Evolutionary conservation across 2,113 vertebrate genomes (phyloP).

Genomic region (Neolamprologus sp.): DNA sequence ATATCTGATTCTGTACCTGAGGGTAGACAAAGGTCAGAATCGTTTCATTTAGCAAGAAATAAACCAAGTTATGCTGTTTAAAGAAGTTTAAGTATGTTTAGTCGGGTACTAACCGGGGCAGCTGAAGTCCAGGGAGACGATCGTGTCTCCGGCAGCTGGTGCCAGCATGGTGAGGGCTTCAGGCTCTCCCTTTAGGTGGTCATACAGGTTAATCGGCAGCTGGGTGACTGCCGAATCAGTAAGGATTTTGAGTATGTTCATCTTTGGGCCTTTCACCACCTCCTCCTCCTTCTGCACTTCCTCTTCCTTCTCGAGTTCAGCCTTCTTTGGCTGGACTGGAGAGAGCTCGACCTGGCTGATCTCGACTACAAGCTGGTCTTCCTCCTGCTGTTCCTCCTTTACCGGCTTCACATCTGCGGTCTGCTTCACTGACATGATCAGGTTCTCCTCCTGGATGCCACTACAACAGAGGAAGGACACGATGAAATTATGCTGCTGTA

Average conservation of each 20-base stretch:
- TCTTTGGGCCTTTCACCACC: constrained; percentile 54
- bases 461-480: constrained; percentile 64
- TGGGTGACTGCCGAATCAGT: constrained; percentile 38
- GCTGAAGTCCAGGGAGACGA: constrained; percentile 88
- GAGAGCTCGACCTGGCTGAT: constrained; percentile 23
- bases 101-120: constrained; percentile 73
- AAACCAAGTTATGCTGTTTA: not conserved
- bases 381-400: constrained; percentile 59
- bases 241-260: constrained; percentile 78
- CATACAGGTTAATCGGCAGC: constrained; percentile 77
- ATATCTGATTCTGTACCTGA: constrained; percentile 77
- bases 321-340: not conserved
- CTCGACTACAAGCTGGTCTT: constrained; percentile 43
- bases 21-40: not conserved
- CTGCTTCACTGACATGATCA: constrained; percentile 93
- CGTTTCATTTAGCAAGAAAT: not conserved
- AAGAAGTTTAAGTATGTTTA: not conserved
- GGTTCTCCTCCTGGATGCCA: constrained; percentile 87
- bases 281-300: not conserved
- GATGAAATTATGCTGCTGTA: not conserved
- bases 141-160: constrained; percentile 89
- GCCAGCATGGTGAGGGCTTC: constrained; percentile 89
- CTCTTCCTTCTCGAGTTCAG: not conserved
- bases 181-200: constrained; percentile 86
- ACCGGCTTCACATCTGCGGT: constrained; percentile 74